Percentiles rank a stretch among this genome's conserved stretches.
Conservation (phyloP, 2,888 invertebrate genomes). For the Thera britannica region DNA sequence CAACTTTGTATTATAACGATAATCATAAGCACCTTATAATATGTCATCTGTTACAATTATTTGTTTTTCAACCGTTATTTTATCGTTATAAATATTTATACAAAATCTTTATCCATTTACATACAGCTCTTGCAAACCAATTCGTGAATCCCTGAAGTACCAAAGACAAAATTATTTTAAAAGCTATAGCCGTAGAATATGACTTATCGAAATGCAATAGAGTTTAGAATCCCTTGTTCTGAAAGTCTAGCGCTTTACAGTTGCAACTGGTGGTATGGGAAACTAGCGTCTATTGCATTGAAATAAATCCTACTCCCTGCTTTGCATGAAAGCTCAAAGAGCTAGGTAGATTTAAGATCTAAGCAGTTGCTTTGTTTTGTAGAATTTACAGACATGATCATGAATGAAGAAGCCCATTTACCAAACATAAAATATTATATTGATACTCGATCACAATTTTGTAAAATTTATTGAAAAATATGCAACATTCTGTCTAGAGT, state of each 20-base stretch:
- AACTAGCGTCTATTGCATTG: constrained; percentile 13
- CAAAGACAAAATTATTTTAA: constrained; percentile 7
- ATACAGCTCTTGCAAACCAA: constrained; percentile 68
- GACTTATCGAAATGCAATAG: constrained; percentile 16
- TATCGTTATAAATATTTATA: constrained; percentile 83
- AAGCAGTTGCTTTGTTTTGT: background rate
- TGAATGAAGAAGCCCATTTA: background rate
- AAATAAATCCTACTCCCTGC: constrained; percentile 6
- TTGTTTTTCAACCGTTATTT: constrained; percentile 80
- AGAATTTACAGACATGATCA: background rate
- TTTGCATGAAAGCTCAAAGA: constrained; percentile 11
- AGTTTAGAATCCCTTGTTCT: constrained; percentile 12
- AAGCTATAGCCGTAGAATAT: constrained; percentile 6
- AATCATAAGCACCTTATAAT: constrained; percentile 84
- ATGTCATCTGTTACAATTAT: constrained; percentile 82
- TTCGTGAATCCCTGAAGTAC: constrained; percentile 44
- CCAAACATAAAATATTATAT: no score
- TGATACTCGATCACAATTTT: background rate
- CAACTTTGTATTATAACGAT: constrained; percentile 85
- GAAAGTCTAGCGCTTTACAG: constrained; percentile 1
- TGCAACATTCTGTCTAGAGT: background rate
- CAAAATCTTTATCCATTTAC: constrained; percentile 66
- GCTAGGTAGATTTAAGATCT: constrained; percentile 3
- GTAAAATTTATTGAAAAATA: background rate
- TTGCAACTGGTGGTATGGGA: constrained; percentile 1